Conservation (phyloP, 2,797 vertebrate species). For the Serranus cabrilla region DNA sequence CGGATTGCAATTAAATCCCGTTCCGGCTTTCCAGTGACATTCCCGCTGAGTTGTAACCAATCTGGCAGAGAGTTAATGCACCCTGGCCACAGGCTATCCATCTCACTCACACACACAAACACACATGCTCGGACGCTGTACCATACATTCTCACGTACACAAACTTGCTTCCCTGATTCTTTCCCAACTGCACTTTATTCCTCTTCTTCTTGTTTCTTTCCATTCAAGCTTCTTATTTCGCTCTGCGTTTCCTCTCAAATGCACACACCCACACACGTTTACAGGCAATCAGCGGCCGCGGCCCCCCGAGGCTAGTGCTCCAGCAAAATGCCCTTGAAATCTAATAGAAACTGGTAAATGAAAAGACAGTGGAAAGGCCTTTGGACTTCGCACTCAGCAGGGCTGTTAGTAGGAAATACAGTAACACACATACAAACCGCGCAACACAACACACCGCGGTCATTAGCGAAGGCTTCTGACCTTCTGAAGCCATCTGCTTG, state of each 20-base stretch:
- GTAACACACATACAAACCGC: constrained; percentile 50
- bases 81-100: constrained; percentile 73
- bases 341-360: constrained; percentile 76
- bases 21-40: constrained; percentile 75
- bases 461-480: constrained; percentile 72
- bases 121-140: constrained; percentile 32
- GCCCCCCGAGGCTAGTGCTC: constrained; percentile 46
- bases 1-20: constrained; percentile 84
- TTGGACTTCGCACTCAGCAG: constrained; percentile 67
- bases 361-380: constrained; percentile 69
- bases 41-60: constrained; percentile 81
- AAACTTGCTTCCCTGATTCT: constrained; percentile 5
- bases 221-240: constrained; percentile 20
- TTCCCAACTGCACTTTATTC: constrained; percentile 22
- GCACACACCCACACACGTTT: constrained; percentile 18
- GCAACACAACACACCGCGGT: constrained; percentile 46
- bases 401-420: constrained; percentile 59
- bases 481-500: constrained; percentile 80
- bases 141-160: constrained; percentile 20
- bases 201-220: constrained; percentile 32
- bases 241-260: not conserved
- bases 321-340: constrained; percentile 78
- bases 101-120: constrained; percentile 68
- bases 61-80: constrained; percentile 82
- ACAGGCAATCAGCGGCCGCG: constrained; percentile 58